Evolutionary conservation across 2,797 vertebrate genomes (phyloP).

Genomic region (Esox lucius): DNA sequence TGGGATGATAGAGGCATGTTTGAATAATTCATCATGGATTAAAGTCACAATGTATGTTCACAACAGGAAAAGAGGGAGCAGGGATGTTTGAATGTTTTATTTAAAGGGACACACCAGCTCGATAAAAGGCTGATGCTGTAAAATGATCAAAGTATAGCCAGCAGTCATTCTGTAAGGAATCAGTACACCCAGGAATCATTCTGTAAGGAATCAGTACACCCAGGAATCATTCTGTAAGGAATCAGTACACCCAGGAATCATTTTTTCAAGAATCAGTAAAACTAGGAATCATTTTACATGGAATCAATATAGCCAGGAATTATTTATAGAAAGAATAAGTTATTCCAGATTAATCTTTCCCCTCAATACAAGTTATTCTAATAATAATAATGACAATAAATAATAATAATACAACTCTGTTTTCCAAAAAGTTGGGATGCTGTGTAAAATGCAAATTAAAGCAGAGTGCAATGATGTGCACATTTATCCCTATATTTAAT

Average conservation of each 20-base stretch:
- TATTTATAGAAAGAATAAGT: neutral
- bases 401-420: no score
- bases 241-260: neutral
- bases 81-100: neutral
- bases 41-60: neutral
- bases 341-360: neutral
- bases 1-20: neutral
- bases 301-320: neutral
- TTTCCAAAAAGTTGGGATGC: no score
- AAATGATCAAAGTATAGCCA: neutral
- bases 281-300: neutral
- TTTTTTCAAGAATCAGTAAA: neutral
- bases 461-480: no score
- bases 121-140: neutral
- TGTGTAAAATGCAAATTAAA: no score
- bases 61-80: neutral
- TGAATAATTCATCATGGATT: neutral
- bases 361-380: neutral
- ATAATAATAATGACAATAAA: no score
- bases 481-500: no score
- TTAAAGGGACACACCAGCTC: neutral
- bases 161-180: neutral
- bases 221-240: neutral
- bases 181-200: neutral
- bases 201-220: neutral